Base-by-base conservation (phyloP, 2,888 invertebrate species). In the Merodon equestris region DNA sequence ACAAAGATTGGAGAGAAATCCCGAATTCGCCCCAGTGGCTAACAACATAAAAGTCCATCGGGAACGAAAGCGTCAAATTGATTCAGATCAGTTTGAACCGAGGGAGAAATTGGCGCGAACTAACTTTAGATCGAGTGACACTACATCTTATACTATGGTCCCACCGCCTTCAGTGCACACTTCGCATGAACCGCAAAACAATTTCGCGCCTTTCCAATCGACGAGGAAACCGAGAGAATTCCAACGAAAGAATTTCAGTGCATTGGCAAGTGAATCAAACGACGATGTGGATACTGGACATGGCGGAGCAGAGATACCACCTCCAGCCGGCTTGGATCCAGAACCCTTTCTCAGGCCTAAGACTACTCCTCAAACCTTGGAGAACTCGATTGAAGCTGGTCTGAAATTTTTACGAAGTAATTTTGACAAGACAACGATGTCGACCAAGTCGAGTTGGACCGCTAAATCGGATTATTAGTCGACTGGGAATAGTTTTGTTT, bases 11-110 rank as follows among this genome's bases (percentile, higher is more conserved):
- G 93, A 94, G 85, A 91, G 97, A 81, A 89, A 90, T 18, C 85
- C 90, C 0, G 96, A 96, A 87, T 97, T 97, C 89, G 96, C 95
- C 0, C 97, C 97, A 2, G 53, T 82, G 1, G 61, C 81, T 0
- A 85, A 86, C 13, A 53, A 58, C 18, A 45, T 73, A 14, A 27
- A 64, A 13, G 7, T 5, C 36, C 38, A 51, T 10, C 45, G 18
- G 10, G 60, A 66, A 1, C 56, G 54, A 0, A 67, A 66, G 45
- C 54, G 70, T 19, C 63, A n/a, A 38, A 15, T 36, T 0, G 14
- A 5, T n/a, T 12, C 18, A 7, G 15, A 42, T 4, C 40, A 56
- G 1, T 45, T 13, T 18, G 45, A n/a, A 19, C n/a, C 42, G 0
- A 34, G 7, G 1, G 36, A 58, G 2, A 63, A 68, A 40, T 34